Evolutionary conservation across 1,140 invertebrate genomes (phyloP).

Genomic region (Paracyclopina nana): DNA sequence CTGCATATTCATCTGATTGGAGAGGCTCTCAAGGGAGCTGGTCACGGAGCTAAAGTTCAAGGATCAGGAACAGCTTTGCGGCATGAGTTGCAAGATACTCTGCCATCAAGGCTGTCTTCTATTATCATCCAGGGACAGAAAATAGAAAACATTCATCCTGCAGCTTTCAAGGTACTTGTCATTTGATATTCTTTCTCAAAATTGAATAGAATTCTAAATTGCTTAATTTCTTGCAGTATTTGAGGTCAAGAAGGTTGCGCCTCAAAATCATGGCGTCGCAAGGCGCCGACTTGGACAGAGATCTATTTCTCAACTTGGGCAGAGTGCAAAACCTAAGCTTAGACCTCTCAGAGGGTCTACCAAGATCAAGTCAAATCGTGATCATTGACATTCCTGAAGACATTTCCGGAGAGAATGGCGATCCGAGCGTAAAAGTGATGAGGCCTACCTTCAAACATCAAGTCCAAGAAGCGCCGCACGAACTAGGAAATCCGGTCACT

Average conservation of each 20-base stretch:
- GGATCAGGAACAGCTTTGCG: background rate
- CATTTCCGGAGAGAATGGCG: too few relatives aligned
- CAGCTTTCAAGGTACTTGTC: background rate
- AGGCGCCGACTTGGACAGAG: background rate
- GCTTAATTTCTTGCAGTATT: background rate
- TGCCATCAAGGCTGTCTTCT: background rate
- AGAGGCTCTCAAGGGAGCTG: background rate
- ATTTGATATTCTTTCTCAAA: too few relatives aligned
- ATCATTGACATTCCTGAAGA: too few relatives aligned
- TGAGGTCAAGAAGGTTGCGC: background rate
- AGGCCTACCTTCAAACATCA: background rate
- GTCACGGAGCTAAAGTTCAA: too few relatives aligned
- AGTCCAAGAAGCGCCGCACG: background rate
- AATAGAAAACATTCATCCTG: conserved; percentile 1
- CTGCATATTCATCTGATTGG: background rate
- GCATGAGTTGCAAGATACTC: background rate
- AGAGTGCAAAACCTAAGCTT: background rate
- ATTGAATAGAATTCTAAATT: too few relatives aligned
- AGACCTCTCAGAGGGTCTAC: background rate
- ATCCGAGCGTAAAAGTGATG: too few relatives aligned
- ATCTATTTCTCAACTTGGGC: background rate
- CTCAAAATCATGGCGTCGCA: background rate
- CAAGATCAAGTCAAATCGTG: too few relatives aligned
- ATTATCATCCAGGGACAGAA: background rate
- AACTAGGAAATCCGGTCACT: background rate